A percentile compares a stretch with the other conserved stretches of the same genome.
phyloP scores from a whole-genome alignment of 92 coral and sea anemone genomes.

The Zoanthus solanderi region DNA sequence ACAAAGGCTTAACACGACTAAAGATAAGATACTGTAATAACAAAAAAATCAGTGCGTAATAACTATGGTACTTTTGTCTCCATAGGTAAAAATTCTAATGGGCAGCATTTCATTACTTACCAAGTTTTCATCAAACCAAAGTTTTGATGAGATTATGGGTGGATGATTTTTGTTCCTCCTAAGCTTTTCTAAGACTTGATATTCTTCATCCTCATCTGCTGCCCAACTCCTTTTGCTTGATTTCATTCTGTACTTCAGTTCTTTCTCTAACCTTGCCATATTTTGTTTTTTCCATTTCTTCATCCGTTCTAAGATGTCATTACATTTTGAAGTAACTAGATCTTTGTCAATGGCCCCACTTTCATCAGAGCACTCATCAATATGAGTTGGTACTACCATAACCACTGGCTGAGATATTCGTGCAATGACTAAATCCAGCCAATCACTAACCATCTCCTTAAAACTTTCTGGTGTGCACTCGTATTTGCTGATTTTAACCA shows the following conservation, averaged over 20 bases:
- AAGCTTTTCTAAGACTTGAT: conserved; percentile 49
- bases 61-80: too few species aligned
- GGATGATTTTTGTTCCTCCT: conserved; percentile 56
- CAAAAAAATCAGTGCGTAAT: too few species aligned
- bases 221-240: conserved; percentile 21
- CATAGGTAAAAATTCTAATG: not conserved
- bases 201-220: conserved; percentile 37
- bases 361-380: conserved; percentile 66
- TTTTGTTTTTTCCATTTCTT: conserved; percentile 57
- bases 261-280: conserved; percentile 59
- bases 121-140: conserved; percentile 2
- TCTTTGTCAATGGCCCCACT: conserved; percentile 21
- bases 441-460: conserved; percentile 80
- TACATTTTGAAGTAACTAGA: conserved; percentile 60
- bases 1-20: too few species aligned
- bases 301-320: conserved; percentile 74
- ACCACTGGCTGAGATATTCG: conserved; percentile 81
- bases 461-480: conserved; percentile 62
- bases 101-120: not conserved
- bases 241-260: conserved; percentile 54
- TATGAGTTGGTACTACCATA: conserved; percentile 91
- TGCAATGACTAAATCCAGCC: conserved; percentile 86
- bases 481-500: conserved; percentile 76
- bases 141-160: conserved; percentile 76
- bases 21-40: too few species aligned